These are phyloP conservation scores for Piezodorus guildinii DNA, from an alignment of 1,140 invertebrate genomes.

Conservation along the genomic window DNA sequence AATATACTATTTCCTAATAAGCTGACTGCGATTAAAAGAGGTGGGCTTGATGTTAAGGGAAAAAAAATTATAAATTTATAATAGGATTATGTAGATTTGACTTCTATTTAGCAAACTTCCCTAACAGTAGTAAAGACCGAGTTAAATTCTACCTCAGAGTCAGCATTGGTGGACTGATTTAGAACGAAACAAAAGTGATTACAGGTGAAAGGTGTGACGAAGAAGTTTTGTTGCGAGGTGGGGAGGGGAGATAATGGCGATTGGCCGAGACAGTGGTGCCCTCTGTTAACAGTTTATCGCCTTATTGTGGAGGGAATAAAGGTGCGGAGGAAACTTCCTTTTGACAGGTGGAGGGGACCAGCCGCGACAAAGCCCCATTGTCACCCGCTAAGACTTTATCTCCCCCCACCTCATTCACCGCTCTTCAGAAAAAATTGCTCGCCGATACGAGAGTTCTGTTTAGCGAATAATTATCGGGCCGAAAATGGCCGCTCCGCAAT, in stretches of 20 bases:
- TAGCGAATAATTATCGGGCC: slow-evolving; percentile 18
- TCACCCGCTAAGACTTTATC: slow-evolving; percentile 7
- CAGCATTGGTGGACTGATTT: no score
- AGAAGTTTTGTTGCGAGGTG: neutral
- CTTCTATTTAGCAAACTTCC: no score
- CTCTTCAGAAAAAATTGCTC: neutral
- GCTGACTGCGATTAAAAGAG: no score
- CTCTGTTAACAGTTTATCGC: slow-evolving; percentile 10
- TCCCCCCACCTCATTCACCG: neutral
- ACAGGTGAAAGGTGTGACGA: no score
- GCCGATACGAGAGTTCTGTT: slow-evolving; percentile 15
- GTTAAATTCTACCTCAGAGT: no score
- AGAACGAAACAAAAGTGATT: no score
- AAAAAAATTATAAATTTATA: no score
- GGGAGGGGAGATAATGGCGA: slow-evolving; percentile 6
- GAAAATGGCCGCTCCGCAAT: slow-evolving; percentile 8
- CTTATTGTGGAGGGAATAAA: neutral
- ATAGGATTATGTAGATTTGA: no score
- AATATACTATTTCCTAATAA: no score
- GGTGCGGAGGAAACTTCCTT: slow-evolving; percentile 9
- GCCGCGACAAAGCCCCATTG: neutral
- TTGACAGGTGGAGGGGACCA: slow-evolving; percentile 3
- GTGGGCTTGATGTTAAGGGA: no score
- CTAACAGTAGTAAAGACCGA: no score
- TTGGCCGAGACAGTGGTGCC: slow-evolving; percentile 7